Evolutionary conservation across 2,888 invertebrate genomes (phyloP), one percentile per base, ranked within the genome.

Genomic region (Stenolophus ochropezus): DNA sequence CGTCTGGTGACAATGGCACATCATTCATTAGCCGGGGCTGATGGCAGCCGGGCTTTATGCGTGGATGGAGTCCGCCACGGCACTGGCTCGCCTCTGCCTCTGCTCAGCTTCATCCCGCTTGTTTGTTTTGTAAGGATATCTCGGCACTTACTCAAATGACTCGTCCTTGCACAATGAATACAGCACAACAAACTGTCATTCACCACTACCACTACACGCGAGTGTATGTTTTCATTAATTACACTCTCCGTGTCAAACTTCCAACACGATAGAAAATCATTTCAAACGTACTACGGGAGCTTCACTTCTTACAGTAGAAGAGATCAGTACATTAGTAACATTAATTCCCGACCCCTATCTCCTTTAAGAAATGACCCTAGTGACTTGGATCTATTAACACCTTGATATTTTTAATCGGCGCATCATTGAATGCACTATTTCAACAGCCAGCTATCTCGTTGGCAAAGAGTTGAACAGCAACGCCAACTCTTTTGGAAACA

Each of bases 81-180:
- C n/a, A n/a, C n/a, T n/a, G n/a, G n/a, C n/a, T n/a, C n/a, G n/a
- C n/a, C n/a, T n/a, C n/a, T n/a, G n/a, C n/a, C n/a, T 65, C 71
- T 27, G 69, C 71, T 71, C 23, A 49, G 47, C 61, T 49, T 77
- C 77, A 77, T 80, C 83, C 71, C 76, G 81, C 83, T 85, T 86
- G 86, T 85, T 86, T 85, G 85, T 85, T 84, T 85, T 85, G 85
- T 84, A 83, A 81, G 83, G 84, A 86, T 85, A 85, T 85, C 86
- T 85, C 85, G 85, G 86, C 87, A 88, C 88, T 88, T 87, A 87
- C 86, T 85, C 84, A 86, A 86, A 87, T 88, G 87, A 87, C 87
- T 86, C 85, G 85, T 85, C 84, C 86, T 84, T 84, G 83, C 84
- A 86, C 86, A 87, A 86, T 86, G 86, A 84, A 85, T 86, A 84